Percentiles rank a stretch among this genome's conserved stretches.
Conservation (phyloP, 2,113 vertebrate genomes). For the Falco punctatus region DNA sequence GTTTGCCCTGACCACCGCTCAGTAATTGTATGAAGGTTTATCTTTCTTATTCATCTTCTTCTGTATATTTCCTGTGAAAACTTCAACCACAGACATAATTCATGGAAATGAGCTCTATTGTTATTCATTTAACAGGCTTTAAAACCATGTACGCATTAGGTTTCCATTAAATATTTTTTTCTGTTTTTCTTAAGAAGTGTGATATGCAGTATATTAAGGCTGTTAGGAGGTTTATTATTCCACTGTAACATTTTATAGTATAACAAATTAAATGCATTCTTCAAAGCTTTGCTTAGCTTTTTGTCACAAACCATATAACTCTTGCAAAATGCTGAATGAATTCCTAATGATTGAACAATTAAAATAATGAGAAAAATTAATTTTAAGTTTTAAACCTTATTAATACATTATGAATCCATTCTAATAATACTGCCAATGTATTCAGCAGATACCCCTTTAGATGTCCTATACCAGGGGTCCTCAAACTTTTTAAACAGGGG, state of each 20-base stretch:
- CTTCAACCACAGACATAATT: not conserved
- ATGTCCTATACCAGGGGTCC: not conserved
- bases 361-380: not conserved
- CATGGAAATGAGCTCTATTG: not conserved
- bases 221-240: not conserved
- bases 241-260: not conserved
- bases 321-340: not conserved
- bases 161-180: not conserved
- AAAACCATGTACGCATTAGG: not conserved
- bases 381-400: conserved; percentile 5
- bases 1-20: not conserved
- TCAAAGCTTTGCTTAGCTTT: conserved; percentile 14
- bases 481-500: too few relatives aligned
- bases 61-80: not conserved
- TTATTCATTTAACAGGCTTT: not conserved
- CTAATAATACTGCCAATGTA: not conserved
- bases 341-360: not conserved
- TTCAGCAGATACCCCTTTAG: not conserved
- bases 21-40: not conserved
- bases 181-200: not conserved
- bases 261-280: conserved; percentile 23
- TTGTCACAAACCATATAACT: not conserved
- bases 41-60: not conserved
- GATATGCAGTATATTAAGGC: not conserved
- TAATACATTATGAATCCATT: not conserved